Base-by-base conservation (phyloP, 2,888 invertebrate species). In the Oeneis ivallda region DNA sequence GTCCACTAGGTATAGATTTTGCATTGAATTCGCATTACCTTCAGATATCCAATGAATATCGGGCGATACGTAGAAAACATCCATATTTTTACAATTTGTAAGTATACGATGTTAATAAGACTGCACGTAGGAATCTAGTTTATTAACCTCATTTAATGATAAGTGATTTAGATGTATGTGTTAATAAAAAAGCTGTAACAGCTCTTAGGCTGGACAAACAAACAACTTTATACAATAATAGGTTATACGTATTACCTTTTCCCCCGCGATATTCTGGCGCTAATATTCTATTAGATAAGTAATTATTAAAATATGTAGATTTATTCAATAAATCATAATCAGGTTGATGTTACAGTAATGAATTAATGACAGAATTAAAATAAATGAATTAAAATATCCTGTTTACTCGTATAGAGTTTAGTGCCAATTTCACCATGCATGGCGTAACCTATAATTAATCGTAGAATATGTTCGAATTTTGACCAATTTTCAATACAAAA, bases 31-130 rank as follows among this genome's bases (percentile, higher is more conserved):
- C 58, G 47, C 47, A 58, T 58, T 58, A 58, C 15, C 15, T 34
- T n/a, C 13, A 26, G 43, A 26, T 43, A 41, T n/a, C 56, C 19
- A 41, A 26, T 43, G 56, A 57, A 56, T 56, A 60, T 37, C 39
- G 50, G 59, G 15, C 62, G 59, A 62, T 62, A 66, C 56, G 58
- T 61, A 62, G 37, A 49, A 45, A 56, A 56, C 62, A 62, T 64
- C 57, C 58, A 62, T 58, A 64, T 59, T 62, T 58, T 66, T 54
- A 58, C 64, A 59, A 64, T 69, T 64, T 58, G 64, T 58, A 64
- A 66, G 54, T 69, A 57, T 49, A 69, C 67, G 59, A 49, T 50
- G 54, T 52, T 68, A 66, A 66, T 63, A 1, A 37, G 17, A 49
- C 49, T 17, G 39, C 39, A 26, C 26, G 37, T 56, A 50, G 64